These are phyloP conservation scores for Brachyrhaphis roseni DNA, from an alignment of 2,797 vertebrate species.

Conservation along the genomic window DNA sequence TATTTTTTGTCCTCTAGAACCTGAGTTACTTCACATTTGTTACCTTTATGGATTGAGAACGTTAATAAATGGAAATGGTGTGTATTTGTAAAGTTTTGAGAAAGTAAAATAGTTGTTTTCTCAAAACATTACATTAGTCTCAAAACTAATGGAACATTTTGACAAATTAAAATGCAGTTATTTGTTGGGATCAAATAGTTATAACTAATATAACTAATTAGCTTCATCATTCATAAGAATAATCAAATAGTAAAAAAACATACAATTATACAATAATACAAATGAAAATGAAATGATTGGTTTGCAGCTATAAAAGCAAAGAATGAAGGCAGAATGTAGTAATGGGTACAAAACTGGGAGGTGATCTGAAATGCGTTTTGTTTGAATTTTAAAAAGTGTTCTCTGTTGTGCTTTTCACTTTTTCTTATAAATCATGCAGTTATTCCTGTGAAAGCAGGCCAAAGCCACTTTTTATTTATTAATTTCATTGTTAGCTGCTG, in stretches of 20 bases:
- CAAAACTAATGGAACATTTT: background rate
- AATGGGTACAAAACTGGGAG: background rate
- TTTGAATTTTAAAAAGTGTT: background rate
- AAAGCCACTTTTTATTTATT: background rate
- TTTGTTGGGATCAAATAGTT: background rate
- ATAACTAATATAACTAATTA: background rate
- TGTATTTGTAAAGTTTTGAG: background rate
- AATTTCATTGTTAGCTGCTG: background rate
- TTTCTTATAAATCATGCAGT: conserved; percentile 14
- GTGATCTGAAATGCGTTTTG: background rate
- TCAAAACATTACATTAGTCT: too few relatives aligned
- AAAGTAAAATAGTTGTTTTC: background rate
- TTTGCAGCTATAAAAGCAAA: background rate
- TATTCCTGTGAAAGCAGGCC: conserved; percentile 4
- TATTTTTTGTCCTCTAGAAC: background rate
- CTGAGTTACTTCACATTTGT: background rate
- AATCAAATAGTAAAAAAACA: background rate
- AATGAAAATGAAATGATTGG: background rate
- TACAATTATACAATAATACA: background rate
- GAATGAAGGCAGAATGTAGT: background rate
- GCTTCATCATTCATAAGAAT: background rate
- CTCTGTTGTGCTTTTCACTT: background rate
- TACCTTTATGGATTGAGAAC: background rate
- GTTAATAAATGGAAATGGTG: background rate
- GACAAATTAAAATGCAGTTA: background rate